phyloP scores from a whole-genome alignment of 2,797 vertebrate genomes.

The Anguilla obscura region DNA sequence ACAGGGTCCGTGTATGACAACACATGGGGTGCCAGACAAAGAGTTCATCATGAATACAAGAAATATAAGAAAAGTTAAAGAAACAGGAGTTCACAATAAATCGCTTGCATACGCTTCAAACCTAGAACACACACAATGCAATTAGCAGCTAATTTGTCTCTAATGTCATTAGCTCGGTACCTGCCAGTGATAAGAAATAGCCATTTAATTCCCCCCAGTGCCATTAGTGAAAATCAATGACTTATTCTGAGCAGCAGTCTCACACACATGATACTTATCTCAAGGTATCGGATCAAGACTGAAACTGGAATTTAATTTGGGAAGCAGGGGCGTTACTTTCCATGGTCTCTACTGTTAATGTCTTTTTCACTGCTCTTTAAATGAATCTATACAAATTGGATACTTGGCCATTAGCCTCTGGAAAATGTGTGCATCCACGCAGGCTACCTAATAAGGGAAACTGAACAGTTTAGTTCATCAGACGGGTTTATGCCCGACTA shows the following conservation, averaged over 20 bases:
- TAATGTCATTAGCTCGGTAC: constrained; percentile 22
- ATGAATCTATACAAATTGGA: constrained; percentile 67
- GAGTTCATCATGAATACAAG: neutral
- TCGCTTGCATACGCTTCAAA: neutral
- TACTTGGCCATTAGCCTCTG: constrained; percentile 56
- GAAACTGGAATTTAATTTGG: constrained; percentile 53
- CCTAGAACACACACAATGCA: neutral
- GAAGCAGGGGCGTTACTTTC: constrained; percentile 51
- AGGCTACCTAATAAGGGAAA: constrained; percentile 31
- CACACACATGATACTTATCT: constrained; percentile 35
- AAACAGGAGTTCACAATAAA: constrained; percentile 5
- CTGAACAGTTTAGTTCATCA: constrained; percentile 43
- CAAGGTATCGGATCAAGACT: constrained; percentile 38
- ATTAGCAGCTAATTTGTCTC: constrained; percentile 13
- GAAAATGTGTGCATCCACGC: constrained; percentile 5
- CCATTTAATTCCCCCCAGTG: constrained; percentile 35
- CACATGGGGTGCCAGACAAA: neutral
- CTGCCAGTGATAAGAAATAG: constrained; percentile 38
- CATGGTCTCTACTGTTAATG: constrained; percentile 57
- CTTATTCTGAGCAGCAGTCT: constrained; percentile 34
- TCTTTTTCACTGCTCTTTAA: constrained; percentile 52
- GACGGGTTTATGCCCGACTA: neutral
- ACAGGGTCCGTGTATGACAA: neutral
- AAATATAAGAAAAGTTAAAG: neutral
- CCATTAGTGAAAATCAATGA: constrained; percentile 43